Evolutionary conservation across 1,140 invertebrate genomes (phyloP), one percentile per base, ranked within the genome.

Genomic region (Dolichoris vasculosae): DNA sequence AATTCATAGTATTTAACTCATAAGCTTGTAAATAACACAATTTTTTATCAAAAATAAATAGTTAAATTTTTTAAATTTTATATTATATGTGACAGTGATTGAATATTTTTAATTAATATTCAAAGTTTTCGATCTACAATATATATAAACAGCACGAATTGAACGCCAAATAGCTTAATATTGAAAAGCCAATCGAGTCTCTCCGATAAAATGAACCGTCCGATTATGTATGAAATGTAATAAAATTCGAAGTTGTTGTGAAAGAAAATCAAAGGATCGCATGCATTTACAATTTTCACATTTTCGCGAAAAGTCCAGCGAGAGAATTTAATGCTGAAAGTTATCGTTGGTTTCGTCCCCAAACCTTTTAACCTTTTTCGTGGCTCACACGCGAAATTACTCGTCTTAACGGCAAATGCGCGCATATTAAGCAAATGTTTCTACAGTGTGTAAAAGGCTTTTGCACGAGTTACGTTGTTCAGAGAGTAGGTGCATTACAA

Each of bases 401-500:
- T 59, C 73, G 82, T 67, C 73, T 83, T 83, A 35, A 20, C 38
- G 81, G 30, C 11, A 23, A 40, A 23, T 35, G 46, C 26, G 82
- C 73, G 75, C 40, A 77, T 63, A 83, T 83, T 75, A 63, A 23
- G 64, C 69, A 26, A 63, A 75, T 76, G 71, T 43, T 77, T 48
- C 73, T 26, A 38, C 38, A 23, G 11, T n/a, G 38, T 26, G 77
- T 81, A 80, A 73, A 73, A 71, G 69, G 67, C 51, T 80, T 85
- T 75, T 35, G 59, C 51, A 15, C n/a, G 78, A 71, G 64, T 75
- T 43, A 9, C 84, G 51, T 75, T 30, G 64, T 84, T 84, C 78
- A 43, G 75, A 8, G 63, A 40, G 48, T 38, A 9, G 51, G 77
- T 75, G 84, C 48, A 85, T 75, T 81, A 85, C 67, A 71, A 81